Evolutionary conservation across 2,888 invertebrate genomes (phyloP).

Genomic region (Apodemia zela): DNA sequence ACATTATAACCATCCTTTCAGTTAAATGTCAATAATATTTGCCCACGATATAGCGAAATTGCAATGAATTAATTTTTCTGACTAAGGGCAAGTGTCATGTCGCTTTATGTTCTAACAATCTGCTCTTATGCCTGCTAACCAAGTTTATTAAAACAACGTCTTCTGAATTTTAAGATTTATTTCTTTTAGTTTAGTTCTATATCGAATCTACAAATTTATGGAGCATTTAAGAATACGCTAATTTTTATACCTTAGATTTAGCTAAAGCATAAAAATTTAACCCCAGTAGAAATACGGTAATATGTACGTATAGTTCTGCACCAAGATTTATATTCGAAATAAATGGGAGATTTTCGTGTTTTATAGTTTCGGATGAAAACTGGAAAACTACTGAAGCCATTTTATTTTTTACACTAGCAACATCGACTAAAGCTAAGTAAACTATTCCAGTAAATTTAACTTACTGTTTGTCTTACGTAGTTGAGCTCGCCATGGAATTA

Average conservation of each 20-base stretch:
- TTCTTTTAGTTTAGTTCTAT: not conserved
- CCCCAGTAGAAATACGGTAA: constrained; percentile 11
- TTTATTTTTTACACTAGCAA: constrained; percentile 33
- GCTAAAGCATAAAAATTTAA: constrained; percentile 36
- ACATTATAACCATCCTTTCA: too few species aligned
- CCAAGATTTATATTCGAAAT: constrained; percentile 15
- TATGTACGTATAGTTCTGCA: constrained; percentile 4
- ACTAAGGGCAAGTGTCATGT: too few species aligned
- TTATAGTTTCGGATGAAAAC: not conserved
- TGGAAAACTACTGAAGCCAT: constrained; percentile 13
- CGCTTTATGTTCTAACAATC: too few species aligned
- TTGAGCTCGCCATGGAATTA: constrained; percentile 94
- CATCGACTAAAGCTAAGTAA: constrained; percentile 29
- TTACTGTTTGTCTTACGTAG: constrained; percentile 94
- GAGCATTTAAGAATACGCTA: constrained; percentile 14
- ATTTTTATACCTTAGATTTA: constrained; percentile 36
- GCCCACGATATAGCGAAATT: too few species aligned
- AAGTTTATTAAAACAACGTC: too few species aligned
- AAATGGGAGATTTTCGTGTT: constrained; percentile 10
- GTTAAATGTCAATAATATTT: too few species aligned
- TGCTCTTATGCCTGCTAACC: too few species aligned
- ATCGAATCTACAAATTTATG: constrained; percentile 1
- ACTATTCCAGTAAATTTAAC: constrained; percentile 87
- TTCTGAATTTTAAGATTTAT: too few species aligned
- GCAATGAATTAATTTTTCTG: too few species aligned